Percentiles rank a stretch among this genome's conserved stretches.
Evolutionary conservation across 2,888 invertebrate genomes (phyloP).

Genomic region (Polydesmus complanatus): DNA sequence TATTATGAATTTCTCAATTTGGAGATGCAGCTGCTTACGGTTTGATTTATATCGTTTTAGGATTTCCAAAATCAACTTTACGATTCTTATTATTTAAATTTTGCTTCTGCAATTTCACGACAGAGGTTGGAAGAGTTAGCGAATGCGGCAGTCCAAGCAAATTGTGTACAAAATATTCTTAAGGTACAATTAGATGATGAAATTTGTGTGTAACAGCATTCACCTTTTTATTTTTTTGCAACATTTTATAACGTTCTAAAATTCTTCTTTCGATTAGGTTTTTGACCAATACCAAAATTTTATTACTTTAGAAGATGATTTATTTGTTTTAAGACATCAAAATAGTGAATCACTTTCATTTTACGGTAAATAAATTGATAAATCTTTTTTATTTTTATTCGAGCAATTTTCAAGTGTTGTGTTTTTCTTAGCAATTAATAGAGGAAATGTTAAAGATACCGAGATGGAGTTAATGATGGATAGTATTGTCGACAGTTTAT

Average conservation of each 20-base stretch:
- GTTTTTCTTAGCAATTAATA: constrained; percentile 61
- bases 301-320: constrained; percentile 92
- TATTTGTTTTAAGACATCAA: constrained; percentile 87
- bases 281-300: constrained; percentile 98
- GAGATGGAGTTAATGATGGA: constrained; percentile 93
- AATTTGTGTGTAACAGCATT: no score
- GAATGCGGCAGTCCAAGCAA: constrained; percentile 74
- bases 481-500: constrained; percentile 85
- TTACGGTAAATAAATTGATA: constrained; percentile 49
- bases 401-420: constrained; percentile 1
- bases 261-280: constrained; percentile 40
- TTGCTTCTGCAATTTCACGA: constrained; percentile 81
- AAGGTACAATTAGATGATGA: constrained; percentile 45
- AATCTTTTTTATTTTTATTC: not conserved
- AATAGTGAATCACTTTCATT: constrained; percentile 82
- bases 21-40: not conserved
- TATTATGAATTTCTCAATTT: constrained; percentile 6
- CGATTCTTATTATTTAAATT: constrained; percentile 90
- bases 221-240: no score
- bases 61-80: constrained; percentile 61
- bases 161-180: constrained; percentile 78
- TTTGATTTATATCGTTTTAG: constrained; percentile 22
- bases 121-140: constrained; percentile 92
- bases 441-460: constrained; percentile 81
- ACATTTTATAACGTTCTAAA: no score